These are phyloP conservation scores for Panthera uncia DNA, from an alignment of 2,113 vertebrate species.

Conservation along the genomic window DNA sequence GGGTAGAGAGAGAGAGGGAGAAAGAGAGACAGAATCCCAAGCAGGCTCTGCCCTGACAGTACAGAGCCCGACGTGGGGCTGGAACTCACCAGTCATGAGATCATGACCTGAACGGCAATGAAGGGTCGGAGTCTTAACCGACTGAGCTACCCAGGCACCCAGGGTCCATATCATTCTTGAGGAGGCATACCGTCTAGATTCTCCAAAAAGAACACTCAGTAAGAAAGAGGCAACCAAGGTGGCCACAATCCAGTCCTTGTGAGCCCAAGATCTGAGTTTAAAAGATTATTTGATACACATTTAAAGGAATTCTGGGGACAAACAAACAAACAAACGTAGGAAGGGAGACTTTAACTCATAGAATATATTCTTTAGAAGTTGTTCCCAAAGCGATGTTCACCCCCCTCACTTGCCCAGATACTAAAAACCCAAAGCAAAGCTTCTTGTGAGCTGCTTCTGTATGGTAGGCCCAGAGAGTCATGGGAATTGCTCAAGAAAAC, in stretches of 20 bases:
- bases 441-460: neutral
- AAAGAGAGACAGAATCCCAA: too few species aligned
- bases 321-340: neutral
- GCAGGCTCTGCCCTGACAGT: too few species aligned
- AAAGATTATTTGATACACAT: neutral
- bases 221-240: neutral
- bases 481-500: neutral
- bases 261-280: neutral
- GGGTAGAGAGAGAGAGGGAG: too few species aligned
- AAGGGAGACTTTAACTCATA: slow-evolving; percentile 16
- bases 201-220: neutral
- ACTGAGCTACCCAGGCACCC: too few species aligned
- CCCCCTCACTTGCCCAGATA: neutral
- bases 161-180: neutral
- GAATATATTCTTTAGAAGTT: neutral
- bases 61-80: too few species aligned
- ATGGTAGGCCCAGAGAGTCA: neutral
- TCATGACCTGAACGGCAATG: too few species aligned
- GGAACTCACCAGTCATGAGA: too few species aligned
- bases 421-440: slow-evolving; percentile 13
- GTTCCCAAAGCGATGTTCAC: neutral
- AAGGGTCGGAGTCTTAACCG: too few species aligned
- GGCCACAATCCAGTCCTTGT: neutral
- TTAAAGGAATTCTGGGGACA: neutral
- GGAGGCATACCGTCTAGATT: neutral